phyloP scores from a whole-genome alignment of 1,140 invertebrate genomes.

The Drosophila persimilis region DNA sequence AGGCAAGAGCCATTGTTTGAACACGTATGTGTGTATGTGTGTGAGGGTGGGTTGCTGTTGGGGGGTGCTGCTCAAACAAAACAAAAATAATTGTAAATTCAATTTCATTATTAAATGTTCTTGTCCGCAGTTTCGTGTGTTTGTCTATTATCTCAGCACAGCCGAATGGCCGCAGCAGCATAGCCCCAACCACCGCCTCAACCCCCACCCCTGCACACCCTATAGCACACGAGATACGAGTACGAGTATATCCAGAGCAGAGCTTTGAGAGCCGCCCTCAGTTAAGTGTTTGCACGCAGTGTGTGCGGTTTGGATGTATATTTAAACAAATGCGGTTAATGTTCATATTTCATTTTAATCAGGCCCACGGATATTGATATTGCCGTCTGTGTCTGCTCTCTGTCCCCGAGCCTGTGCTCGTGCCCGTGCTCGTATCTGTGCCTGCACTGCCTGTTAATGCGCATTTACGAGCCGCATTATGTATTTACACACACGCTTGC shows the following conservation, averaged over 20 bases:
- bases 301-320: slow-evolving; percentile 69
- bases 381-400: slow-evolving; percentile 8
- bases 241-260: too few species aligned
- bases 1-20: slow-evolving; percentile 41
- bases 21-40: slow-evolving; percentile 11
- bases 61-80: slow-evolving; percentile 37
- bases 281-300: slow-evolving; percentile 56
- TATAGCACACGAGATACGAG: not conserved
- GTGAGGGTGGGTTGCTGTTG: slow-evolving; percentile 5
- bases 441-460: slow-evolving; percentile 55
- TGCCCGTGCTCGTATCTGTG: not conserved
- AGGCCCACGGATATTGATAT: slow-evolving; percentile 61
- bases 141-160: slow-evolving; percentile 64
- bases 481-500: slow-evolving; percentile 30
- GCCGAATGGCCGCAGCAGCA: slow-evolving; percentile 21
- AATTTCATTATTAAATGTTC: slow-evolving; percentile 78
- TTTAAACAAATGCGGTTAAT: slow-evolving; percentile 81
- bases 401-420: too few species aligned
- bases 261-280: not conserved
- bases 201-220: slow-evolving; percentile 11
- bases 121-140: slow-evolving; percentile 57
- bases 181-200: too few species aligned
- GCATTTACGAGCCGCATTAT: slow-evolving; percentile 66
- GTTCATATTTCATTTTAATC: slow-evolving; percentile 80
- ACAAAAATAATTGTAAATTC: slow-evolving; percentile 80